A percentile compares a stretch with the other conserved stretches of the same genome.
Evolutionary conservation across 2,888 invertebrate genomes (phyloP).

Genomic region (Xiphydria camelus): DNA sequence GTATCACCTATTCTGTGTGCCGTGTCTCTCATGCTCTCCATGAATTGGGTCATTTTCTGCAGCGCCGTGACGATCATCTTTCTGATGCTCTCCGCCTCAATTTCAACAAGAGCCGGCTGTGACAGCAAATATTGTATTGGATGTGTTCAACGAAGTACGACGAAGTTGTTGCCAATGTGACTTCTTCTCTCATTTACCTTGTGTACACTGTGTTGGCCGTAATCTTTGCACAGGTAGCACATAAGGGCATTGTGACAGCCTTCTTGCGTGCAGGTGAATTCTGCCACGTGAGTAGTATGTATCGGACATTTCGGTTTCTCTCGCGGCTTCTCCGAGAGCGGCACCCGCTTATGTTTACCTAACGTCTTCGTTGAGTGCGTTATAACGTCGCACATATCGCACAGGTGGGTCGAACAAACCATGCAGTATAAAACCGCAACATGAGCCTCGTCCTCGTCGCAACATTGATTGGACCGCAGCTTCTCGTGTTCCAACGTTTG

Average conservation of each 20-base stretch:
- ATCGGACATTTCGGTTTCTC: constrained; percentile 62
- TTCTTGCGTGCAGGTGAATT: constrained; percentile 63
- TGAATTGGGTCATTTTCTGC: constrained; percentile 61
- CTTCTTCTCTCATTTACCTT: constrained; percentile 53
- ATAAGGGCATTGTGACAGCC: constrained; percentile 62
- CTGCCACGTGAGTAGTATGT: constrained; percentile 62
- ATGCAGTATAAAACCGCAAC: constrained; percentile 63
- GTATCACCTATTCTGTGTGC: constrained; percentile 58
- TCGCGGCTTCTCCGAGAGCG: constrained; percentile 62
- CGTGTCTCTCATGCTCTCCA: constrained; percentile 61
- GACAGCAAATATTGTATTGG: constrained; percentile 15
- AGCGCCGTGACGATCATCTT: constrained; percentile 59
- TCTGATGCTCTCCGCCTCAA: constrained; percentile 63
- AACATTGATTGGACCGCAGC: constrained; percentile 45
- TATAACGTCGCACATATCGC: constrained; percentile 60
- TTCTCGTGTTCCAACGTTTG: constrained; percentile 46
- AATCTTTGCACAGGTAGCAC: constrained; percentile 65
- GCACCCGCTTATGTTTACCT: constrained; percentile 60
- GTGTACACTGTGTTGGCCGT: constrained; percentile 62
- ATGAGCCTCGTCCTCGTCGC: constrained; percentile 63
- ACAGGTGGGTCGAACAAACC: constrained; percentile 62
- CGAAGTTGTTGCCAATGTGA: no score
- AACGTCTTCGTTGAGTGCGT: constrained; percentile 62
- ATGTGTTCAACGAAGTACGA: not conserved
- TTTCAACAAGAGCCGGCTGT: constrained; percentile 61